Conservation (phyloP, 1,140 invertebrate species). For the Neotoxoptera formosana region DNA sequence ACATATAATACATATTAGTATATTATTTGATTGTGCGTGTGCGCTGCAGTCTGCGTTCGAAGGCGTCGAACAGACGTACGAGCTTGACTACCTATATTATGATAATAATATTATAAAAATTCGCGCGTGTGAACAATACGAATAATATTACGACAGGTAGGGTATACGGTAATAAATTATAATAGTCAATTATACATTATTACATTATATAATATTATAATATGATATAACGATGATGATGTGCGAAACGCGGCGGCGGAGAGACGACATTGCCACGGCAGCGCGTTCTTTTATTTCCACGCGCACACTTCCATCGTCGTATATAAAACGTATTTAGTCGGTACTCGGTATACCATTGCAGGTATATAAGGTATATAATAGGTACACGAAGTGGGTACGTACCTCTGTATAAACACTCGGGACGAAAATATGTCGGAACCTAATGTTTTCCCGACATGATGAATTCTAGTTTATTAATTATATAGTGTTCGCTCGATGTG, state of each 20-base stretch:
- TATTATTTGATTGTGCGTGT: not conserved
- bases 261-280: not conserved
- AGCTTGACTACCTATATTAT: too few species aligned
- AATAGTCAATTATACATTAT: too few species aligned
- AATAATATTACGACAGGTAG: too few species aligned
- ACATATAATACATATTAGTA: not conserved
- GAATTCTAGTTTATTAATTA: constrained; percentile 44
- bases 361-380: too few species aligned
- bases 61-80: too few species aligned
- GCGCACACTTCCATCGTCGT: not conserved
- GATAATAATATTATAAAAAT: too few species aligned
- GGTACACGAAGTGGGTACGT: not conserved
- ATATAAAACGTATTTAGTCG: not conserved
- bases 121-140: too few species aligned
- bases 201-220: not conserved
- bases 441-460: constrained; percentile 29
- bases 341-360: not conserved
- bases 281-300: not conserved
- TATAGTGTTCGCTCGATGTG: constrained; percentile 11
- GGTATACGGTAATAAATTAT: too few species aligned
- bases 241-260: not conserved
- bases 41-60: not conserved
- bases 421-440: not conserved
- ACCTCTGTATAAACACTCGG: too few species aligned
- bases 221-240: not conserved